Evolutionary conservation across 1,140 invertebrate genomes (phyloP).

Genomic region (Drosophila navojoa): DNA sequence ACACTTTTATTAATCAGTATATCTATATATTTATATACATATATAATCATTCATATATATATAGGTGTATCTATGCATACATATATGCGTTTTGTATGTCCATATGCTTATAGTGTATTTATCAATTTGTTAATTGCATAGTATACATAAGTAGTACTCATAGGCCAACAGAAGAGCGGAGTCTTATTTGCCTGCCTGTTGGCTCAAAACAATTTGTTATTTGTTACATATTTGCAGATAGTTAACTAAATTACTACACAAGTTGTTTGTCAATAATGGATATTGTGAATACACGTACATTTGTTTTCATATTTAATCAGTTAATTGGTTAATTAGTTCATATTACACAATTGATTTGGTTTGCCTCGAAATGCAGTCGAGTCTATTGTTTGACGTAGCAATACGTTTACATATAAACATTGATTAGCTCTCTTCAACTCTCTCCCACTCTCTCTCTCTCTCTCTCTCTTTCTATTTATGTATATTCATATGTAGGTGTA

Average conservation of each 20-base stretch:
- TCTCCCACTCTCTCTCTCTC: background rate
- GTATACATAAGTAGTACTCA: conserved; percentile 62
- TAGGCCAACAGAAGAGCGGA: conserved; percentile 11
- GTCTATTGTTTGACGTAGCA: conserved; percentile 34
- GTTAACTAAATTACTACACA: conserved; percentile 75
- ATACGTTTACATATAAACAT: conserved; percentile 20
- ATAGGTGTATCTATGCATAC: conserved; percentile 6
- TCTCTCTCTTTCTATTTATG: conserved; percentile 2
- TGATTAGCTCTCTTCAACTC: background rate
- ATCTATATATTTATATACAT: conserved; percentile 66
- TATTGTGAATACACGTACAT: conserved; percentile 24
- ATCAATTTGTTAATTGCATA: conserved; percentile 79
- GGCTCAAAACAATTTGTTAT: conserved; percentile 53
- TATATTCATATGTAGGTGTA: conserved; percentile 33
- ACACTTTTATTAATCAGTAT: conserved; percentile 55
- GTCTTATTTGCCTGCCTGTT: conserved; percentile 42
- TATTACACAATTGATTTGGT: conserved; percentile 18
- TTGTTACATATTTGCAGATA: conserved; percentile 55
- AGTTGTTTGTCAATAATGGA: conserved; percentile 62
- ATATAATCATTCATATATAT: conserved; percentile 33
- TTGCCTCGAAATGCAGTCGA: conserved; percentile 30
- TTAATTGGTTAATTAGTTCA: conserved; percentile 4
- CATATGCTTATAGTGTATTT: conserved; percentile 69
- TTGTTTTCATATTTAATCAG: conserved; percentile 6
- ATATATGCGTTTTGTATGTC: conserved; percentile 56